Conservation (phyloP, 2,797 vertebrate genomes). For the Mus spretus region DNA sequence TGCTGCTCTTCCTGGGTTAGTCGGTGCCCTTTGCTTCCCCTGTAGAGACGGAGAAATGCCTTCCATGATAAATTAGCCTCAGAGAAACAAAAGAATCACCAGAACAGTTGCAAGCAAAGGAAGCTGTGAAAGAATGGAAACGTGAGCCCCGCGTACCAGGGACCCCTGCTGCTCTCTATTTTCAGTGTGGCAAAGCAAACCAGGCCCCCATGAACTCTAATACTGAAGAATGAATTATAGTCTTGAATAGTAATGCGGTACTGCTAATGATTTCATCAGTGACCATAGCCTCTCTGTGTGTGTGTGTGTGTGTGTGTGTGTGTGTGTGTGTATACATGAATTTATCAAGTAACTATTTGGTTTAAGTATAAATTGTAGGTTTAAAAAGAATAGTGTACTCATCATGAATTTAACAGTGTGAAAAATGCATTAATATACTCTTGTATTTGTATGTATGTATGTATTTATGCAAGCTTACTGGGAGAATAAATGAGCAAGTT, state of each 20-base stretch:
- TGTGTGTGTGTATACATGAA: slow-evolving; percentile 16
- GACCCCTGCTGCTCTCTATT: slow-evolving; percentile 78
- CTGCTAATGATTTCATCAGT: slow-evolving; percentile 83
- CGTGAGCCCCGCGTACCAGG: slow-evolving; percentile 63
- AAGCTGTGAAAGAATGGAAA: slow-evolving; percentile 60
- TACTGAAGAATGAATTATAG: slow-evolving; percentile 80
- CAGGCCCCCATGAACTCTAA: slow-evolving; percentile 81
- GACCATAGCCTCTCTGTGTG: slow-evolving; percentile 46
- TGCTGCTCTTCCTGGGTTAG: slow-evolving; percentile 18
- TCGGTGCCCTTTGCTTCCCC: slow-evolving; percentile 61
- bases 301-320: slow-evolving; percentile 30
- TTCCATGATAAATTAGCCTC: slow-evolving; percentile 70
- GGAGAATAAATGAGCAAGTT: slow-evolving; percentile 42
- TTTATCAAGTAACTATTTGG: slow-evolving; percentile 77
- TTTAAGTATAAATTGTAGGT: slow-evolving; percentile 69
- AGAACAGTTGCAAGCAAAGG: slow-evolving; percentile 59
- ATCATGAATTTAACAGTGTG: slow-evolving; percentile 67
- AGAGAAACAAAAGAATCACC: slow-evolving; percentile 71
- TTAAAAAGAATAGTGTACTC: slow-evolving; percentile 74
- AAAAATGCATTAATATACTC: slow-evolving; percentile 10
- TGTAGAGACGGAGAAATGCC: slow-evolving; percentile 26
- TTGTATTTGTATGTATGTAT: not conserved
- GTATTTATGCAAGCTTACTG: slow-evolving; percentile 39
- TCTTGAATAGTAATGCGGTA: slow-evolving; percentile 72
- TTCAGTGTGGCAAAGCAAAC: slow-evolving; percentile 80